Evolutionary conservation across 2,113 vertebrate genomes (phyloP).

Genomic region (Mormoops blainvillei): DNA sequence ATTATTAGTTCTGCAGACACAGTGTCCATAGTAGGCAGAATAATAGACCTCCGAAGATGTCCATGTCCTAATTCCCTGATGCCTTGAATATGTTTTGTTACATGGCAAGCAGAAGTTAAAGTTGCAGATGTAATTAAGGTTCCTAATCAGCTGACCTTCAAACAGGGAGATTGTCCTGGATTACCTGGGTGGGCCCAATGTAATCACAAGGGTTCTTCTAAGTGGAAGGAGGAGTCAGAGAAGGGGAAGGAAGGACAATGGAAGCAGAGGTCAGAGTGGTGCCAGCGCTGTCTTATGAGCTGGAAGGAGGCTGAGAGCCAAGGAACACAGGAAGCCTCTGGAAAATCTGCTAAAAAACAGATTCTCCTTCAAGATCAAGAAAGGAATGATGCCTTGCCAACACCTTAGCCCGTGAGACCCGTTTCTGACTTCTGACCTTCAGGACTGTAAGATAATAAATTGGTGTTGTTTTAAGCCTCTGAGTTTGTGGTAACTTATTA

Average conservation of each 20-base stretch:
- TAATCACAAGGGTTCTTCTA: neutral
- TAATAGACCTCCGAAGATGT: neutral
- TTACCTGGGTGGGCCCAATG: neutral
- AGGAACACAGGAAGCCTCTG: neutral
- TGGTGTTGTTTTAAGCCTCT: neutral
- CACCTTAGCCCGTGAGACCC: neutral
- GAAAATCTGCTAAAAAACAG: neutral
- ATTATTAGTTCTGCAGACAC: neutral
- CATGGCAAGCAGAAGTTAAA: neutral
- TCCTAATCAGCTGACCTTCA: neutral
- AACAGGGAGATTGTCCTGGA: neutral
- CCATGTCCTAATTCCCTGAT: neutral
- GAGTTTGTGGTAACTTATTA: neutral
- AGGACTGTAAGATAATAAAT: neutral
- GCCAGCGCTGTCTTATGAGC: neutral
- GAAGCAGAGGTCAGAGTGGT: neutral
- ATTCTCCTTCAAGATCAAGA: neutral
- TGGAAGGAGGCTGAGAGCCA: neutral
- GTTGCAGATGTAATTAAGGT: neutral
- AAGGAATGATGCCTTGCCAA: neutral
- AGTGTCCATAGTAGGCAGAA: neutral
- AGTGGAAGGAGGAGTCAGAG: neutral
- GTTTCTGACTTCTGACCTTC: neutral
- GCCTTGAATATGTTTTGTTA: neutral
- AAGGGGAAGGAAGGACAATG: neutral